phyloP scores from a whole-genome alignment of 2,888 invertebrate genomes.

The Uloborus plumipes region DNA sequence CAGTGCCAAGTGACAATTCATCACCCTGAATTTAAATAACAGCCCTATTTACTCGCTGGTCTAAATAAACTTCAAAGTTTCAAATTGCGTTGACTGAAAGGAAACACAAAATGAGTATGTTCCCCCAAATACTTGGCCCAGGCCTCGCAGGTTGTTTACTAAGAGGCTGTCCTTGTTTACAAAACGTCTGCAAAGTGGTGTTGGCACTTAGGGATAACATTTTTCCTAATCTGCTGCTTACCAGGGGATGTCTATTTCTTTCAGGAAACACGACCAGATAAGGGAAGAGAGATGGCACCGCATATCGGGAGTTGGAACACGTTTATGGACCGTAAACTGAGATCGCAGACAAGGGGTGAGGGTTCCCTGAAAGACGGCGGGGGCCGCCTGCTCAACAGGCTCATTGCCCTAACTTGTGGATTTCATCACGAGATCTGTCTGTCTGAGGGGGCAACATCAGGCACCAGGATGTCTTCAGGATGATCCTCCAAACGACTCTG shows the following conservation, averaged over 20 bases:
- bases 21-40: too few relatives aligned
- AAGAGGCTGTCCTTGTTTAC: conserved; percentile 45
- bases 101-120: too few relatives aligned
- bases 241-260: conserved; percentile 29
- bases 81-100: too few relatives aligned
- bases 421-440: background rate
- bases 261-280: conserved; percentile 33
- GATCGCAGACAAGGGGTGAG: conserved; percentile 32
- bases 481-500: too few relatives aligned
- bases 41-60: too few relatives aligned
- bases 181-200: conserved; percentile 60
- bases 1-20: too few relatives aligned
- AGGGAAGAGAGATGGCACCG: conserved; percentile 18
- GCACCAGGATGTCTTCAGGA: too few relatives aligned
- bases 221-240: conserved; percentile 37
- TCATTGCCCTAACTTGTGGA: background rate
- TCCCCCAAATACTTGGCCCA: too few relatives aligned
- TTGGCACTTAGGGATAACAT: conserved; percentile 57
- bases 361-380: background rate
- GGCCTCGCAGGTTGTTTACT: conserved; percentile 39
- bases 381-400: background rate
- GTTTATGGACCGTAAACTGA: conserved; percentile 56
- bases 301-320: conserved; percentile 22
- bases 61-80: too few relatives aligned
- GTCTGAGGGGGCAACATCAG: too few relatives aligned